Evolutionary conservation across 2,797 vertebrate species (phyloP), one percentile per base, ranked within the genome.

Genomic region (Manis pentadactyla): DNA sequence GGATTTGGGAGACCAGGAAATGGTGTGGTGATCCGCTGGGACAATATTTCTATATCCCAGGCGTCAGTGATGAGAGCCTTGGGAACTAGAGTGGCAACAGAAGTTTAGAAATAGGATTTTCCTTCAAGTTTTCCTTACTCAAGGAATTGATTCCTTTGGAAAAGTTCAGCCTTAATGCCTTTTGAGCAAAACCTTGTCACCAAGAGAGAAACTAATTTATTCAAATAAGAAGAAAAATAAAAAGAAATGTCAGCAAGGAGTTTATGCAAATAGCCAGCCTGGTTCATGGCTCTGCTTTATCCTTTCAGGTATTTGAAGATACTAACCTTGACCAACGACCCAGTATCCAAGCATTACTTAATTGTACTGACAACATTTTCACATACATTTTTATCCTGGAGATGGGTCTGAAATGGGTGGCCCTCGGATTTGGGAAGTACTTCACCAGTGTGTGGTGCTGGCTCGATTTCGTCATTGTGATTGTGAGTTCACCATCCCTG

Each of bases 321-420:
- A 84, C 97, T 96, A 2, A 98, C 34, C 98, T 99, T 21, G 0
- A 49, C 0, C 0, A 46, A 0, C 94, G 39, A 23, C 5, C 13
- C 59, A 96, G 19, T 0, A 86, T 99, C 64, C 57, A 96, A 96
- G 49, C 1, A 0, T 31, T 99, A 27, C 95, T 99, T 1, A 87
- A 90, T 0, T 98, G 90, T 89, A 98, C 98, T 23, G 98, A 99
- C 59, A 86, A 34, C 23, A 55, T 98, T 78, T 99, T 99, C 95
- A 98, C 98, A 49, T 98, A 97, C 66, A 97, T 98, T 90, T 99
- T 99, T 96, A 97, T 98, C 15, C 64, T 74, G 95, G 98, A 99
- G 96, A 99, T 99, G 98, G 88, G 96, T 96, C 96, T 99, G 87
- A 98, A 98, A 71, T 99, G 98, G 98, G 93, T 98, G n/a, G 98